Conservation (phyloP, 1,140 invertebrate species). For the Harlomillsia oculata region DNA sequence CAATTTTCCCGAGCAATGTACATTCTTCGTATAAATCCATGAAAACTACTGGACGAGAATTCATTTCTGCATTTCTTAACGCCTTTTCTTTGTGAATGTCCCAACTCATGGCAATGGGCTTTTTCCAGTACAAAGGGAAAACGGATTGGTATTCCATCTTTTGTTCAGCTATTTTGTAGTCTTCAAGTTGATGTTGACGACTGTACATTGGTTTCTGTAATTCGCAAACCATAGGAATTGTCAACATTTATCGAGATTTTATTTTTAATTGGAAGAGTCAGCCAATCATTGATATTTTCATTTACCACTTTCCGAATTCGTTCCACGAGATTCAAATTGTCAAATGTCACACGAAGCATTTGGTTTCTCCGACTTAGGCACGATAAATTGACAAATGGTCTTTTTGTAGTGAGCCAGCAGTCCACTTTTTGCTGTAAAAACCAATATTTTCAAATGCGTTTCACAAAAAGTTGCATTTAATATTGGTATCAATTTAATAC, state of each 20-base stretch:
- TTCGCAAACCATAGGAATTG: neutral
- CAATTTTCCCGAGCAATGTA: constrained; percentile 68
- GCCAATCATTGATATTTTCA: neutral
- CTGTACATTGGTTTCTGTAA: constrained; percentile 19
- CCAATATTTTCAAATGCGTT: too few species aligned
- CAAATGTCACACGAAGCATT: constrained; percentile 28
- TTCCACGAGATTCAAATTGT: constrained; percentile 29
- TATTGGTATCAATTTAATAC: too few species aligned
- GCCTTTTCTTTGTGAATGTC: constrained; percentile 4
- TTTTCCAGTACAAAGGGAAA: constrained; percentile 30
- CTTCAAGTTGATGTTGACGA: constrained; percentile 14
- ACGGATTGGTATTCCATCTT: constrained; percentile 13
- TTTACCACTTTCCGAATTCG: constrained; percentile 18
- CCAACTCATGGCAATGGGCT: constrained; percentile 1
- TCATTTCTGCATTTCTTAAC: constrained; percentile 2
- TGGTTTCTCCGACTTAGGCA: too few species aligned
- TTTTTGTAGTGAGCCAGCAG: too few species aligned
- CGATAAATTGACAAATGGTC: too few species aligned
- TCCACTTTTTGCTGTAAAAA: too few species aligned
- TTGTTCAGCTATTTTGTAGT: constrained; percentile 18
- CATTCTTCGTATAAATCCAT: constrained; percentile 37
- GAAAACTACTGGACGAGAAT: constrained; percentile 13
- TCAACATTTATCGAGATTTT: neutral
- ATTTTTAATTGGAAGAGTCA: neutral
- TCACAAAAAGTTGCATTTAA: too few species aligned